These are phyloP conservation scores for Chionomys nivalis DNA, from an alignment of 2,113 vertebrate species.

Conservation along the genomic window DNA sequence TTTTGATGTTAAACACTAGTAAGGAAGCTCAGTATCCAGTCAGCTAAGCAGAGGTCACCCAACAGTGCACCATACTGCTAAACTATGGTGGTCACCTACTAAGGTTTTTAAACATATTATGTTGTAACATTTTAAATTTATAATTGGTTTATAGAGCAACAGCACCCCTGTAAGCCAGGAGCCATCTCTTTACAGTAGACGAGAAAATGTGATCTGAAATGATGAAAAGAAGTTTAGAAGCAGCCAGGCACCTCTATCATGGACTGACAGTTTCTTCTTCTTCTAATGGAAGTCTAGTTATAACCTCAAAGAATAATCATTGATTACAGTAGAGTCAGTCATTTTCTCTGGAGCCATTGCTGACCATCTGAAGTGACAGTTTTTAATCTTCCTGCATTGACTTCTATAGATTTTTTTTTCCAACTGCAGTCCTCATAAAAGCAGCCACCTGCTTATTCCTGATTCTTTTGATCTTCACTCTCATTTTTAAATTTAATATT, in stretches of 20 bases:
- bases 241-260: not conserved
- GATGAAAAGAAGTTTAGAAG: not conserved
- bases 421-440: not conserved
- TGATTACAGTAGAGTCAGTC: slow-evolving; percentile 12
- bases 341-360: slow-evolving; percentile 8
- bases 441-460: not conserved
- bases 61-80: too few relatives aligned
- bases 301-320: not conserved
- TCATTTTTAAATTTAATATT: slow-evolving; percentile 53
- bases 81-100: not conserved
- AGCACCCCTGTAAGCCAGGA: not conserved
- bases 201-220: not conserved
- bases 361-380: slow-evolving; percentile 20
- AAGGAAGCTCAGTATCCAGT: fast-evolving
- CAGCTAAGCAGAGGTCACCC: not conserved
- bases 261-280: not conserved
- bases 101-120: not conserved
- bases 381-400: slow-evolving; percentile 49
- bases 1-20: not conserved
- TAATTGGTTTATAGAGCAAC: not conserved
- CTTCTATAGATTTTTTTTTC: slow-evolving; percentile 46
- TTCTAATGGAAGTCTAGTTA: not conserved
- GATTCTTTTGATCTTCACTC: not conserved
- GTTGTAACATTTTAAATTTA: not conserved
- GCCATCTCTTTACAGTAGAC: not conserved